phyloP scores from a whole-genome alignment of 2,797 vertebrate genomes.

The Melanotaenia trifasciata region DNA sequence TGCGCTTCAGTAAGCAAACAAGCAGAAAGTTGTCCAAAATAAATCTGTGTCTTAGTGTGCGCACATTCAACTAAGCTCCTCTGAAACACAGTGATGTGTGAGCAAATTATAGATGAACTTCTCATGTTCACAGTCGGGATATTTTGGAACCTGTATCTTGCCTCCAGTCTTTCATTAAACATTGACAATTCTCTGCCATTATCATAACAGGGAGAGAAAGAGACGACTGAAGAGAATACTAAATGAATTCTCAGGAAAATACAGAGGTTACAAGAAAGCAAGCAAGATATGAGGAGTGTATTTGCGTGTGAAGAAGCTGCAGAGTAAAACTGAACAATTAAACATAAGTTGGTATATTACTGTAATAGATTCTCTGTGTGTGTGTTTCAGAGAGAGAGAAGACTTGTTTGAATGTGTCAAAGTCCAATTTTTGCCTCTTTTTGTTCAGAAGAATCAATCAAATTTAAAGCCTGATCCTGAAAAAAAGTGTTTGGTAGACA shows the following conservation, averaged over 20 bases:
- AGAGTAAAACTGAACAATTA: conserved; percentile 30
- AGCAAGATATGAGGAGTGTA: conserved; percentile 14
- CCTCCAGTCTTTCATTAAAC: conserved; percentile 76
- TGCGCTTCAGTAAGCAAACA: conserved; percentile 51
- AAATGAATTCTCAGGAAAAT: conserved; percentile 49
- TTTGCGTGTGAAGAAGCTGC: conserved; percentile 47
- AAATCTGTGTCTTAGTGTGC: conserved; percentile 42
- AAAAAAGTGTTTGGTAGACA: background rate
- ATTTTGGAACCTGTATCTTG: conserved; percentile 62
- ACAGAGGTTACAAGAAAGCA: conserved; percentile 34
- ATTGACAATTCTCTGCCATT: conserved; percentile 65
- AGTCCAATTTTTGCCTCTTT: background rate
- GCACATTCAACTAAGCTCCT: conserved; percentile 31
- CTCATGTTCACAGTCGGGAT: conserved; percentile 60
- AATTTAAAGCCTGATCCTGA: background rate
- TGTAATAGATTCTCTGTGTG: conserved; percentile 10
- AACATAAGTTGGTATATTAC: conserved; percentile 17
- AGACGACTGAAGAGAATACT: conserved; percentile 62
- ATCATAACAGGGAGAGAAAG: conserved; percentile 64
- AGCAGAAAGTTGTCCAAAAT: conserved; percentile 46
- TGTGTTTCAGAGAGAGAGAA: conserved; percentile 10
- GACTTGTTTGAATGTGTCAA: background rate
- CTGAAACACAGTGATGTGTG: conserved; percentile 42
- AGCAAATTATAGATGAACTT: conserved; percentile 71
- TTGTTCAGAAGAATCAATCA: background rate